Evolutionary conservation across 2,113 vertebrate species (phyloP), one percentile per base, ranked within the genome.

Genomic region (Pedionomus torquatus): DNA sequence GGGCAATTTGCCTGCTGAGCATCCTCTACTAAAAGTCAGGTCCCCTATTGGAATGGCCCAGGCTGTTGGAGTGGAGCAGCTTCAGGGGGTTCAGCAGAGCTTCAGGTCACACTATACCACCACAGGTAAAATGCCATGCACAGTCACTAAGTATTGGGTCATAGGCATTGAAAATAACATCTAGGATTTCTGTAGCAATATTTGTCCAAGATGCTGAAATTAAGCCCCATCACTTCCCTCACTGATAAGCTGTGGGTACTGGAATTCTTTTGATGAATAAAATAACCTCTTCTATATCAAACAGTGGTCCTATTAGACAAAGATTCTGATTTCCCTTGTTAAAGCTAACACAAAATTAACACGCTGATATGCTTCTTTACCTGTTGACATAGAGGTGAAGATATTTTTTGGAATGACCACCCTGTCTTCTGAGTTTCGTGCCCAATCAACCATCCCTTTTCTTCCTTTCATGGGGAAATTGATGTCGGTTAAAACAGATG

Each of bases 381-480:
- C 99, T 99, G 99, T 98, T 97, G 99, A 98, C 97, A 99, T 97
- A 33, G 99, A 99, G 79, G 99, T 98, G 97, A 99, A 99, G 95
- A 99, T 99, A 94, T 98, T 99, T 98, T 99, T 99, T 71, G 99
- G 99, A 97, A 99, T 99, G 77, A 99, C 99, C 75, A 99, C 99
- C 86, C 99, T 99, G 91, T 99, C 99, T 98, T 99, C 99, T 23
- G 99, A 99, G 96, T 99, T 99, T 81, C 99, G 98, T 96, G 99
- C 99, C 99, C 99, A 99, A 91, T 99, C 99, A 69, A 99, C 99
- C 99, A 99, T 99, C 90, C 99, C 99, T 97, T 99, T 99, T 92
- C 99, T 98, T 95, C 99, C 99, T 98, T 99, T 99, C 99, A 99
- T 99, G 31, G 99, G 99, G 96, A 99, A 99, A 98, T 99, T 99